These are phyloP conservation scores for Pseudorasbora parva DNA, from an alignment of 2,113 vertebrate genomes.

Conservation along the genomic window DNA sequence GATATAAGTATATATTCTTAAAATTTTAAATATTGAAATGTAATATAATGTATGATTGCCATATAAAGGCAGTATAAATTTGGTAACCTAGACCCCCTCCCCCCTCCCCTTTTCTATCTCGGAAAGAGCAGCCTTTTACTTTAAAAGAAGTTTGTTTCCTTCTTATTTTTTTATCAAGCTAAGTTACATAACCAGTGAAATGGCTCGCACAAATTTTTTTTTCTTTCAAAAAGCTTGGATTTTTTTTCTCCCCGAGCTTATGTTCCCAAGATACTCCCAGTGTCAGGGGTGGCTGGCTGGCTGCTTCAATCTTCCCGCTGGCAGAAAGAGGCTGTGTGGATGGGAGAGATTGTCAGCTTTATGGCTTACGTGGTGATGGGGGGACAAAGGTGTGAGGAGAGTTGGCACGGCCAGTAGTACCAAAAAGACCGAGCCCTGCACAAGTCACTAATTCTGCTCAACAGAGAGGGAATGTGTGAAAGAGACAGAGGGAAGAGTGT, in stretches of 20 bases:
- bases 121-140: neutral
- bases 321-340: slow-evolving; percentile 43
- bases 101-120: too few species aligned
- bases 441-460: slow-evolving; percentile 47
- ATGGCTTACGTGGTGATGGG: slow-evolving; percentile 51
- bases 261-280: slow-evolving; percentile 30
- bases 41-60: neutral
- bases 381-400: slow-evolving; percentile 49
- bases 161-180: slow-evolving; percentile 32
- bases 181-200: slow-evolving; percentile 40
- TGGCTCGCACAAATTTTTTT: slow-evolving; percentile 1
- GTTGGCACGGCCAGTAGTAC: slow-evolving; percentile 43
- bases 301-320: slow-evolving; percentile 25
- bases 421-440: slow-evolving; percentile 25
- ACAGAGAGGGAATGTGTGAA: slow-evolving; percentile 30
- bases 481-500: slow-evolving; percentile 27
- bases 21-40: neutral
- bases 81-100: slow-evolving; percentile 16
- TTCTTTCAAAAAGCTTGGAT: slow-evolving; percentile 17
- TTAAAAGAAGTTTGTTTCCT: slow-evolving; percentile 30
- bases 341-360: slow-evolving; percentile 52
- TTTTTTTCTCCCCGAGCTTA: slow-evolving; percentile 22
- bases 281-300: slow-evolving; percentile 38
- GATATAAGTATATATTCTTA: neutral
- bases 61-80: neutral